Evolutionary conservation across 2,888 invertebrate genomes (phyloP).

Genomic region (Cosmia pyralina): DNA sequence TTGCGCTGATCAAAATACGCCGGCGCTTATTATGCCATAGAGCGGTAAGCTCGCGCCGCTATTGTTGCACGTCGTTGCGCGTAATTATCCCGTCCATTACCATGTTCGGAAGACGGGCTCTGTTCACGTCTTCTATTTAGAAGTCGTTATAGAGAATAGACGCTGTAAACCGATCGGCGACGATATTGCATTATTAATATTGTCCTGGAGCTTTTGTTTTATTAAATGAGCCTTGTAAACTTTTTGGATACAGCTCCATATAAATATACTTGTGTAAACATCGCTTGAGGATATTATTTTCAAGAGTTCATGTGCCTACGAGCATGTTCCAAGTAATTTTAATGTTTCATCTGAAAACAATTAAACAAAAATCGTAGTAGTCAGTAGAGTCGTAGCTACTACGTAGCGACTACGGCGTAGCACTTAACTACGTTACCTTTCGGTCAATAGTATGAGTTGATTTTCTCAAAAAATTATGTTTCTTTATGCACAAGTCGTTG

Average conservation of each 20-base stretch:
- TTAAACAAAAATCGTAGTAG: background rate
- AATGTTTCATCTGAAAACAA: background rate
- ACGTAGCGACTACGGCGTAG: conserved; percentile 56
- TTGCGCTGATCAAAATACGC: conserved; percentile 88
- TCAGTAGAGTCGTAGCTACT: conserved; percentile 32
- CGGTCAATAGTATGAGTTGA: conserved; percentile 11
- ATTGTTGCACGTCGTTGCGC: conserved; percentile 89
- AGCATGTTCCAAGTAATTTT: background rate
- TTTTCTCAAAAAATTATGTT: conserved; percentile 34
- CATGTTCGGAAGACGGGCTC: conserved; percentile 87
- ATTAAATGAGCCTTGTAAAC: conserved; percentile 71
- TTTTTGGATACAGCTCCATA: conserved; percentile 68
- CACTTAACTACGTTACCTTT: conserved; percentile 30
- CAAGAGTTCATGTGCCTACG: conserved; percentile 22
- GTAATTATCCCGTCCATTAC: conserved; percentile 90
- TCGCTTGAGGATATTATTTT: conserved; percentile 30
- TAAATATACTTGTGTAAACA: conserved; percentile 40
- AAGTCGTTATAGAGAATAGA: conserved; percentile 86
- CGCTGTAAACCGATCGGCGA: conserved; percentile 81
- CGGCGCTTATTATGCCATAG: conserved; percentile 89
- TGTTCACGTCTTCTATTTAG: conserved; percentile 86
- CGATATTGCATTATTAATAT: conserved; percentile 83
- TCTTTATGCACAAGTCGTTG: conserved; percentile 34
- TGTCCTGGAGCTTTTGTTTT: conserved; percentile 78
- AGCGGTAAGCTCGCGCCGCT: conserved; percentile 87